Conservation (phyloP, 2,113 vertebrate species). For the Phyllostomus hastatus region DNA sequence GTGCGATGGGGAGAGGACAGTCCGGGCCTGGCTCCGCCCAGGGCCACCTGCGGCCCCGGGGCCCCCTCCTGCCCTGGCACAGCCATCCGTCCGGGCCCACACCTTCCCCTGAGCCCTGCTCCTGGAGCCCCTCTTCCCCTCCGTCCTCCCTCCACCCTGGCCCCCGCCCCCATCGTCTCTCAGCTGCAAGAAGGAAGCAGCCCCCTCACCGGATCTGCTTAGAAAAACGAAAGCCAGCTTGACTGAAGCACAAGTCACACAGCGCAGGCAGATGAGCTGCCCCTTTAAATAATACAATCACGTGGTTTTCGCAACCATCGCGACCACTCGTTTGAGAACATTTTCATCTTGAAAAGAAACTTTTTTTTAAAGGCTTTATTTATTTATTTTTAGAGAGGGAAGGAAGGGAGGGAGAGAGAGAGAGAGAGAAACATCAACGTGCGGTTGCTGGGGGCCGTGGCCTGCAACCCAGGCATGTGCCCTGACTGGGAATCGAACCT, state of each 20-base stretch:
- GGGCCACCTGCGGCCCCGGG: not conserved
- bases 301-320: not conserved
- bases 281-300: fast-evolving
- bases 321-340: not conserved
- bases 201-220: not conserved
- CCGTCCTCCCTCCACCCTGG: fast-evolving
- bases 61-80: fast-evolving
- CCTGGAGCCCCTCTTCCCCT: fast-evolving
- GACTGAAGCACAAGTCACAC: not conserved
- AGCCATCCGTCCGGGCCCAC: not conserved
- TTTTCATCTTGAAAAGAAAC: not conserved
- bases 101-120: not conserved
- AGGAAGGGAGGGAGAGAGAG: too few species aligned
- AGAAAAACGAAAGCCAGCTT: not conserved
- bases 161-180: not conserved
- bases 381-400: too few species aligned
- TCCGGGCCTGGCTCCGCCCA: too few species aligned
- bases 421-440: too few species aligned
- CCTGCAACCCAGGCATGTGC: too few species aligned
- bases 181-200: not conserved
- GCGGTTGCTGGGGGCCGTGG: too few species aligned
- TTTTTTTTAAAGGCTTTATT: too few species aligned
- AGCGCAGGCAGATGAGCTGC: fast-evolving
- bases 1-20: not conserved
- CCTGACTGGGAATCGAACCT: too few species aligned